phyloP scores from a whole-genome alignment of 2,113 vertebrate genomes.

The Stercorarius parasiticus region DNA sequence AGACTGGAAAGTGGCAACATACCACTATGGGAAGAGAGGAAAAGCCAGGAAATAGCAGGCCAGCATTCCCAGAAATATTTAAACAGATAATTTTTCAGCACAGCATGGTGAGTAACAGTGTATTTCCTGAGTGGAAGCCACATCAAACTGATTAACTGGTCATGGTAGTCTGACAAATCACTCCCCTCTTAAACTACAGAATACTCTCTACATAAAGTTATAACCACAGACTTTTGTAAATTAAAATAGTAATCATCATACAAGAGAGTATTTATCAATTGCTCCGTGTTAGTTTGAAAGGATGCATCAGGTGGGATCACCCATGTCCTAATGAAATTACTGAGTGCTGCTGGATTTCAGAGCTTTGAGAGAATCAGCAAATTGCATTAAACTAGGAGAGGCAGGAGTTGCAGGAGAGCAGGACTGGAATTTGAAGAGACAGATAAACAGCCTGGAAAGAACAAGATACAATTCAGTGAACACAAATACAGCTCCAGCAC shows the following conservation, averaged over 20 bases:
- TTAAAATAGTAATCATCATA: neutral
- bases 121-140: neutral
- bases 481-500: neutral
- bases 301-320: neutral
- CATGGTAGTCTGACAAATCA: neutral
- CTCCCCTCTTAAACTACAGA: neutral
- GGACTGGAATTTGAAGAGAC: neutral
- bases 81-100: neutral
- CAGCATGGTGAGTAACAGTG: neutral
- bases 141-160: neutral
- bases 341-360: neutral
- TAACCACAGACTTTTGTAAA: neutral
- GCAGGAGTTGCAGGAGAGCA: neutral
- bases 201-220: neutral
- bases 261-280: neutral
- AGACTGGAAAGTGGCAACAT: neutral
- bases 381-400: neutral
- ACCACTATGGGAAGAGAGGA: neutral
- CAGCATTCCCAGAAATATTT: neutral
- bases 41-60: neutral
- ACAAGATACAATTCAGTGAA: neutral
- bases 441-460: neutral
- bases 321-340: neutral
- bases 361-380: neutral
- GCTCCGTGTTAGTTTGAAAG: neutral